These are phyloP conservation scores for Gopherus evgoodei DNA, from an alignment of 2,113 vertebrate species.

Conservation along the genomic window DNA sequence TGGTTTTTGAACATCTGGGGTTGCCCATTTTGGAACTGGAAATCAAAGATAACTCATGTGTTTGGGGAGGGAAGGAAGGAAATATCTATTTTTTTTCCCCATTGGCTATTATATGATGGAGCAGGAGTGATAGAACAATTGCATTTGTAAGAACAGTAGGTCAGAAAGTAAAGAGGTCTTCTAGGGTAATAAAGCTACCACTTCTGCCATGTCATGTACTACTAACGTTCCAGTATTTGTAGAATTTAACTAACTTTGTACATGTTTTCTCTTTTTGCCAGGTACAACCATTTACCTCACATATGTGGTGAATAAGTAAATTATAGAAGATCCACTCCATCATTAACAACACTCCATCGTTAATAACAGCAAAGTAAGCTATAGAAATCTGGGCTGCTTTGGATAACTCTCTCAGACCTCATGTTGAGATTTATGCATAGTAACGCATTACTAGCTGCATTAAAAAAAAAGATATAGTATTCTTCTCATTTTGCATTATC, in stretches of 20 bases:
- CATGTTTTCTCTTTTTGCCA: background rate
- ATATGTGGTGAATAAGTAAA: background rate
- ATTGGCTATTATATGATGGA: background rate
- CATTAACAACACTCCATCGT: background rate
- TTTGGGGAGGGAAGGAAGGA: background rate
- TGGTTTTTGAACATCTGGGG: background rate
- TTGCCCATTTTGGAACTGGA: background rate
- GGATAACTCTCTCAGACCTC: background rate
- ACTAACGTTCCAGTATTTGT: background rate
- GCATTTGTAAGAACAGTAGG: background rate
- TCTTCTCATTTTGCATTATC: conserved; percentile 23
- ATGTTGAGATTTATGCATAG: background rate
- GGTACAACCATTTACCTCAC: background rate
- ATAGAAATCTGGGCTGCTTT: background rate
- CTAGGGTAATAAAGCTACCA: background rate
- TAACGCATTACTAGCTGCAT: background rate
- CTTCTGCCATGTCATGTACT: background rate
- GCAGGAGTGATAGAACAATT: background rate
- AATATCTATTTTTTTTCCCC: background rate
- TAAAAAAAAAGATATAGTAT: background rate
- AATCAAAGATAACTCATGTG: background rate
- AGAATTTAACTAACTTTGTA: background rate
- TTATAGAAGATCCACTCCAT: background rate
- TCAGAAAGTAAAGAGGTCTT: background rate
- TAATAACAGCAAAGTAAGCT: background rate